These are phyloP conservation scores for Anagrus nilaparvatae DNA, from an alignment of 1,140 invertebrate species.

Conservation along the genomic window DNA sequence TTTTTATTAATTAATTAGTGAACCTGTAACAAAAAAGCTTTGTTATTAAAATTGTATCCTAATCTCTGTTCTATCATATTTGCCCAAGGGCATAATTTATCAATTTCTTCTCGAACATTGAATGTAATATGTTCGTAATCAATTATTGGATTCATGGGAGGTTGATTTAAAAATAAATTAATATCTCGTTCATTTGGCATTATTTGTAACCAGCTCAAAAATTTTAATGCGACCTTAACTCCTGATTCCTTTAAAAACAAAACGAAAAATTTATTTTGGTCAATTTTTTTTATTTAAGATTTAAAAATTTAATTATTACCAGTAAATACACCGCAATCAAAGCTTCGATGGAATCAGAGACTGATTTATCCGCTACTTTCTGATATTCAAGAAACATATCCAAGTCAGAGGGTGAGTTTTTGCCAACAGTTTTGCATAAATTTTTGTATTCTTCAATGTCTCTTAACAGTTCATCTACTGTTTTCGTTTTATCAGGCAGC, in stretches of 20 bases:
- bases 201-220: constrained; percentile 66
- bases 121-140: constrained; percentile 26
- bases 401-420: constrained; percentile 31
- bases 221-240: constrained; percentile 45
- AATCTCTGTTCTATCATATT: constrained; percentile 50
- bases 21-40: constrained; percentile 44
- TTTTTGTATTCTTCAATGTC: too few relatives aligned
- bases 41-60: constrained; percentile 57
- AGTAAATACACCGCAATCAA: constrained; percentile 68
- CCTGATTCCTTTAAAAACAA: constrained; percentile 44
- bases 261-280: too few relatives aligned
- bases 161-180: constrained; percentile 29
- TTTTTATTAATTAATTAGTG: constrained; percentile 28
- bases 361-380: constrained; percentile 48
- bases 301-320: constrained; percentile 41
- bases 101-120: constrained; percentile 32
- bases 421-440: too few relatives aligned
- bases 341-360: constrained; percentile 78
- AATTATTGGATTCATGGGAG: constrained; percentile 18
- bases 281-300: too few relatives aligned
- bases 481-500: too few relatives aligned
- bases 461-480: too few relatives aligned
- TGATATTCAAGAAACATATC: constrained; percentile 40
- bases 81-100: constrained; percentile 36
- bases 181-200: constrained; percentile 40